Percentiles rank a stretch among this genome's conserved stretches.
phyloP scores from a whole-genome alignment of 1,140 invertebrate genomes.

The Drosophila bocqueti region DNA sequence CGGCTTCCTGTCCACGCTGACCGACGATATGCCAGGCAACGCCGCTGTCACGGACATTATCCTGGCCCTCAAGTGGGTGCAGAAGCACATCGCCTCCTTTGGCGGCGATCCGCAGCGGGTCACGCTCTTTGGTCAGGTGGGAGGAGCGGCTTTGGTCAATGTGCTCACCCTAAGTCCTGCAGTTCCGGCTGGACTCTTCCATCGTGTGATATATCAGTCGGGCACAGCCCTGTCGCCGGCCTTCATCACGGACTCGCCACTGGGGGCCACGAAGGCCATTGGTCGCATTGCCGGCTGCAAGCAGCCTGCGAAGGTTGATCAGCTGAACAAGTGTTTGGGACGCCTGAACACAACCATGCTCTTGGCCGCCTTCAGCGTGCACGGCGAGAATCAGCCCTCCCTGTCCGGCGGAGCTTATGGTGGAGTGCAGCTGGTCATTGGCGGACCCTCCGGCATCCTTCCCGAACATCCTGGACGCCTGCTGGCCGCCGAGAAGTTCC shows the following conservation, averaged over 20 bases:
- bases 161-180: slow-evolving; percentile 84
- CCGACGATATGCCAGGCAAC: slow-evolving; percentile 88
- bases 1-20: slow-evolving; percentile 87
- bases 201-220: slow-evolving; percentile 85
- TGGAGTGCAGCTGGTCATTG: slow-evolving; percentile 78
- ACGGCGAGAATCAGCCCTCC: slow-evolving; percentile 57
- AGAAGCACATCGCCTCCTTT: slow-evolving; percentile 88
- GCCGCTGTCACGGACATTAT: slow-evolving; percentile 89
- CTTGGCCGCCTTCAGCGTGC: slow-evolving; percentile 66
- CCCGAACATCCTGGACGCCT: slow-evolving; percentile 77
- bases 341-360: slow-evolving; percentile 72
- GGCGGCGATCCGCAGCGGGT: slow-evolving; percentile 89
- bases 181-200: slow-evolving; percentile 85
- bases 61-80: slow-evolving; percentile 88
- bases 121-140: slow-evolving; percentile 87
- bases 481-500: slow-evolving; percentile 69
- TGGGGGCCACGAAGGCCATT: slow-evolving; percentile 70
- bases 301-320: slow-evolving; percentile 58
- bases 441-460: slow-evolving; percentile 78
- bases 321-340: slow-evolving; percentile 68
- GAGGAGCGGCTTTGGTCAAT: slow-evolving; percentile 86
- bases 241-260: slow-evolving; percentile 88
- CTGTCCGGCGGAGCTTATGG: slow-evolving; percentile 65
- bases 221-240: slow-evolving; percentile 88
- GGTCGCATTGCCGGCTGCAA: slow-evolving; percentile 74